Percentiles rank a stretch among this genome's conserved stretches.
phyloP scores from a whole-genome alignment of 2,888 invertebrate genomes.

The Hoplodrina ambigua region DNA sequence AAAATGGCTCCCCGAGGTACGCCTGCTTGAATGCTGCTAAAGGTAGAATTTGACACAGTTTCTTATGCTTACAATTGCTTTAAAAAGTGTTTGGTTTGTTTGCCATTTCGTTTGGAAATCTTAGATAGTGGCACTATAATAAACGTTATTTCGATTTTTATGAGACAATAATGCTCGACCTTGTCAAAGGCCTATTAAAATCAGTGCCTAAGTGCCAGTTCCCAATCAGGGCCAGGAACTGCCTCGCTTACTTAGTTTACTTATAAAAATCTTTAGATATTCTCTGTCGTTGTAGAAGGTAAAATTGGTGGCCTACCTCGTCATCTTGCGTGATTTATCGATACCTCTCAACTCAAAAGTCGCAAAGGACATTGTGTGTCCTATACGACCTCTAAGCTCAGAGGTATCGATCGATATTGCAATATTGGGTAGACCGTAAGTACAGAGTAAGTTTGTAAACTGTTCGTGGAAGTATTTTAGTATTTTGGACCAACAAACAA shows the following conservation, averaged over 20 bases:
- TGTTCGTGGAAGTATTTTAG: no score
- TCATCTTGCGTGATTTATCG: not conserved
- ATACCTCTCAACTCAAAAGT: no score
- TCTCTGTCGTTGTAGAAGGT: not conserved
- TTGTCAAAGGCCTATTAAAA: not conserved
- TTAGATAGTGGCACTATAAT: no score
- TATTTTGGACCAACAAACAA: no score
- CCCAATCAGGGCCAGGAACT: no score
- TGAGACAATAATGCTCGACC: not conserved
- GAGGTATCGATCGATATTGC: no score
- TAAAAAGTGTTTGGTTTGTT: not conserved
- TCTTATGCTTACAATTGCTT: not conserved
- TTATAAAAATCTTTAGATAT: no score
- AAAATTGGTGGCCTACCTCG: not conserved
- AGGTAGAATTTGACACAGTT: not conserved
- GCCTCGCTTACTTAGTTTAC: no score
- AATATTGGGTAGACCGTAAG: no score
- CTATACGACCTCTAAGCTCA: no score
- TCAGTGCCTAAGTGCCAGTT: not conserved
- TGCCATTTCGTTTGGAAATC: not conserved
- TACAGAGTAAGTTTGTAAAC: no score
- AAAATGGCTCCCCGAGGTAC: slow-evolving; percentile 31
- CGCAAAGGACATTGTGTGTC: no score
- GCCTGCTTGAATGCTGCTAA: not conserved
- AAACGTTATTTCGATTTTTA: not conserved